These are phyloP conservation scores for Recurvirostra avosetta DNA, from an alignment of 2,113 vertebrate genomes.

Conservation along the genomic window DNA sequence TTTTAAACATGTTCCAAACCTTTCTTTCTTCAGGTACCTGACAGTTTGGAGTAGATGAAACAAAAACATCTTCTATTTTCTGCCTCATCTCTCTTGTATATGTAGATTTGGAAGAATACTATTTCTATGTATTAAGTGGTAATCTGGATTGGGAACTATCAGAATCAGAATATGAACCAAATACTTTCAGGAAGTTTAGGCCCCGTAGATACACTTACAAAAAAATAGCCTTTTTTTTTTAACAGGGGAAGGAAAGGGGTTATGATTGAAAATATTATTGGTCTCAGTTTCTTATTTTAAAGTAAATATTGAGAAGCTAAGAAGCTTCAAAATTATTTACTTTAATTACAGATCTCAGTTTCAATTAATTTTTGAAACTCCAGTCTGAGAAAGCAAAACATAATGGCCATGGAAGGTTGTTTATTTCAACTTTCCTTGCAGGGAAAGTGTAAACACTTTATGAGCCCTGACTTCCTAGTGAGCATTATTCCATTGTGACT, in stretches of 20 bases:
- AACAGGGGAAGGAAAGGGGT: accelerated
- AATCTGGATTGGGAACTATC: not conserved
- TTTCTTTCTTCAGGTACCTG: not conserved
- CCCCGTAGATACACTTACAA: not conserved
- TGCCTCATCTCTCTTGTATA: not conserved
- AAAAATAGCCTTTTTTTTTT: not conserved
- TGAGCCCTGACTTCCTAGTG: not conserved
- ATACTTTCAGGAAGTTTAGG: not conserved
- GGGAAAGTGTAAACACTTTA: not conserved
- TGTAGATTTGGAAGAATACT: not conserved
- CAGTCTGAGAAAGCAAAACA: not conserved
- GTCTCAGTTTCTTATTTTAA: not conserved
- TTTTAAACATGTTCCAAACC: not conserved
- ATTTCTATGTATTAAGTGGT: not conserved
- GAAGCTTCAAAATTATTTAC: not conserved
- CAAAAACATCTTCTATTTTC: not conserved
- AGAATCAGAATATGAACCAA: not conserved
- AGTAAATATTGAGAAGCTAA: not conserved
- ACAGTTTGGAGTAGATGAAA: not conserved
- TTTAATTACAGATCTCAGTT: not conserved
- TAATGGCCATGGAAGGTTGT: not conserved
- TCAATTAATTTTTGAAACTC: not conserved
- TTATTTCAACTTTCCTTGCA: not conserved
- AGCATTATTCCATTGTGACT: not conserved
- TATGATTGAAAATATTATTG: not conserved